These are phyloP conservation scores for Drosophila melanosoma DNA, from an alignment of 2,888 invertebrate genomes.

Conservation along the genomic window DNA sequence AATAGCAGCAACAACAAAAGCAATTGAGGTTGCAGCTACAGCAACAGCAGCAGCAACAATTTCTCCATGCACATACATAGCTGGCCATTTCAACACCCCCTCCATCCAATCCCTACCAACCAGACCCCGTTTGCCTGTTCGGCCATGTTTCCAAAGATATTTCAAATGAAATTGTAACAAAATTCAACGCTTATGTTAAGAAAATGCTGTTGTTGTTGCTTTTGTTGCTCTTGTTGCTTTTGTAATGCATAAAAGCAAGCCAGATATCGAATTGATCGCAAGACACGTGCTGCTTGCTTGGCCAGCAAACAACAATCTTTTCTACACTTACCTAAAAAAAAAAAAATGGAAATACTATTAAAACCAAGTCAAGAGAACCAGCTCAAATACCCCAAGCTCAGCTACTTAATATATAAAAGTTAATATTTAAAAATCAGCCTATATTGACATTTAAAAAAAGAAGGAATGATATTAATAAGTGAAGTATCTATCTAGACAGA, in stretches of 20 bases:
- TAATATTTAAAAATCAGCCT: background rate
- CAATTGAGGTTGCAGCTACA: slow-evolving; percentile 10
- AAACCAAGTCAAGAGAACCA: background rate
- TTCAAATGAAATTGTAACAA: slow-evolving; percentile 41
- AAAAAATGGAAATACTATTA: background rate
- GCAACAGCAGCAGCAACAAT: slow-evolving; percentile 7
- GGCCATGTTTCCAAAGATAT: slow-evolving; percentile 43
- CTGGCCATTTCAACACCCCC: slow-evolving; percentile 3
- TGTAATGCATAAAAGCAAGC: slow-evolving; percentile 1
- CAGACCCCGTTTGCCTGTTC: background rate
- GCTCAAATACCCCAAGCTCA: background rate
- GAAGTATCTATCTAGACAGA: background rate
- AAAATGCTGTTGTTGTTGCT: slow-evolving; percentile 15
- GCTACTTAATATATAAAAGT: background rate
- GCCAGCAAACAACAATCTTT: slow-evolving; percentile 10
- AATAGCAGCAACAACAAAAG: slow-evolving; percentile 35
- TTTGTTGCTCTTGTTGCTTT: background rate
- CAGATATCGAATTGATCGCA: slow-evolving; percentile 31
- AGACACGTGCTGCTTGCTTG: slow-evolving; percentile 39
- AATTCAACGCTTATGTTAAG: slow-evolving; percentile 13
- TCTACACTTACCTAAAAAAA: slow-evolving; percentile 10
- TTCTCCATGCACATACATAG: slow-evolving; percentile 5
- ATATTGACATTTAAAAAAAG: background rate
- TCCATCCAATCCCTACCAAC: background rate
- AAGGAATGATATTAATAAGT: background rate